These are phyloP conservation scores for Alviniconcha marisindica DNA, from an alignment of 1,140 invertebrate species.

Conservation along the genomic window DNA sequence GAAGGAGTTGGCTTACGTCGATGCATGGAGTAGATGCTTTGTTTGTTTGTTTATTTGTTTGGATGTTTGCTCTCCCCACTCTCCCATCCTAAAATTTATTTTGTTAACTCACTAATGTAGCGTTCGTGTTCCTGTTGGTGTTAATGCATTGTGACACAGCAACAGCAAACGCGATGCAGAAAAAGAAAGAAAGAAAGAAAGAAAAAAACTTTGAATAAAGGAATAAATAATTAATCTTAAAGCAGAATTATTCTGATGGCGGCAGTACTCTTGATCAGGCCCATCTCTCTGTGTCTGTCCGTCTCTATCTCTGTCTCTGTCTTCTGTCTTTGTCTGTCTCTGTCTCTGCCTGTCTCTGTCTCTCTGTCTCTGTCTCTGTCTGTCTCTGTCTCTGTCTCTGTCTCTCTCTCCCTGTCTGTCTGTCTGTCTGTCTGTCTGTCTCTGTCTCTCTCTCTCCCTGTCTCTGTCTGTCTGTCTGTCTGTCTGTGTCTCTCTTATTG, in stretches of 20 bases:
- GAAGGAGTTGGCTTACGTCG: background rate
- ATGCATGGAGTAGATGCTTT: background rate
- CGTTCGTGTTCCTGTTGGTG: too few species aligned
- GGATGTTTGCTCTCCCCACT: background rate
- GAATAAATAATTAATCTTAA: background rate
- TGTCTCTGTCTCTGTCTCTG: background rate
- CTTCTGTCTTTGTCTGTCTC: conserved; percentile 3
- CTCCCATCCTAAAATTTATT: background rate
- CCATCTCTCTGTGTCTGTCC: background rate
- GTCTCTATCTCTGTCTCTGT: background rate
- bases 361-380: background rate
- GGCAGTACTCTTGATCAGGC: too few species aligned
- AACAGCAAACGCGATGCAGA: background rate
- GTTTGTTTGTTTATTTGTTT: background rate
- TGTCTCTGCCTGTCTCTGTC: background rate
- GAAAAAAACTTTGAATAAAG: background rate
- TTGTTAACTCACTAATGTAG: too few species aligned
- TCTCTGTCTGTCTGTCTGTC: too few species aligned
- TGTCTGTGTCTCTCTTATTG: too few species aligned
- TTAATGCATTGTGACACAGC: too few species aligned
- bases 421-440: background rate
- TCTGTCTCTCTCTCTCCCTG: background rate
- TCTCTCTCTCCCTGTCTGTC: background rate
- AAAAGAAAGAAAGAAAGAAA: background rate
- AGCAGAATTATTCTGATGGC: too few species aligned